Conservation (phyloP, 2,113 vertebrate genomes). For the Butorides virescens region DNA sequence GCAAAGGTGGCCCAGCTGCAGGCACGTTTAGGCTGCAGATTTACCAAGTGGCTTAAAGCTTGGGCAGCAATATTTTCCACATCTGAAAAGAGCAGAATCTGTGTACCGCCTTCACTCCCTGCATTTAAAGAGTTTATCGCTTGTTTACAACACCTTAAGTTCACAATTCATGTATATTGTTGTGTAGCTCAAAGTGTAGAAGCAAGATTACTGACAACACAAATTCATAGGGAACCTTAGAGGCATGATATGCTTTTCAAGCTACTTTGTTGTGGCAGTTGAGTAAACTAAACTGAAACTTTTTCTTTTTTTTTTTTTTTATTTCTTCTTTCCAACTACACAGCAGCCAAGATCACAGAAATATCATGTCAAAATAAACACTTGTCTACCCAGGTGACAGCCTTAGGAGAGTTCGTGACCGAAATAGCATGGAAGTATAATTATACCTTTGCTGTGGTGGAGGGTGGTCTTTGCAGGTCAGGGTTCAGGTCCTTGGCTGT, state of each 20-base stretch:
- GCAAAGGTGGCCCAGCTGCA: slow-evolving; percentile 4
- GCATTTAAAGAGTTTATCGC: background rate
- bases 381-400: background rate
- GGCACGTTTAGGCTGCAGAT: background rate
- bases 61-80: background rate
- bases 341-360: slow-evolving; percentile 25
- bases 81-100: background rate
- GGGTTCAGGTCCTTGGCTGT: background rate
- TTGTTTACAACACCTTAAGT: background rate
- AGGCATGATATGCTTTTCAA: background rate
- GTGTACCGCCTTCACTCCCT: background rate
- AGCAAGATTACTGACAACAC: background rate
- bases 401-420: background rate
- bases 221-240: background rate
- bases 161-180: background rate
- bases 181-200: background rate
- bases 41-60: background rate
- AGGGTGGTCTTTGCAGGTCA: slow-evolving; percentile 7
- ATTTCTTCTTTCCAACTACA: background rate
- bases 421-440: background rate
- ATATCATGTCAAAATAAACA: slow-evolving; percentile 47
- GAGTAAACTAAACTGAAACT: background rate
- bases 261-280: background rate
- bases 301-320: background rate
- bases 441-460: background rate